Percentiles rank a stretch among this genome's conserved stretches.
Conservation (phyloP, 2,113 vertebrate genomes). For the Rhabdornis inornatus region DNA sequence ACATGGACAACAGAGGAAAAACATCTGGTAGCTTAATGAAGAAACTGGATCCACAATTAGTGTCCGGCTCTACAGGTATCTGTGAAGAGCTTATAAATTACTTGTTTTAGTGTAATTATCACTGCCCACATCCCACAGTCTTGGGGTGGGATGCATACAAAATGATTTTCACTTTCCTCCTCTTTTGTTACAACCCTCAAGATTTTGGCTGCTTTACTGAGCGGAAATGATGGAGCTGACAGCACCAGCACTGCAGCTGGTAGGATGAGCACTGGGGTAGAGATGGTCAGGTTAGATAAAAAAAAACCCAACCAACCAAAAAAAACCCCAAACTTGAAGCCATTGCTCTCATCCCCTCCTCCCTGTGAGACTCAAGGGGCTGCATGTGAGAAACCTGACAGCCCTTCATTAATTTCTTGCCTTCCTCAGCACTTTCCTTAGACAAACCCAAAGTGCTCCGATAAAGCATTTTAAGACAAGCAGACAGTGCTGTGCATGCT, state of each 20-base stretch:
- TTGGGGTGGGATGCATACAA: not conserved
- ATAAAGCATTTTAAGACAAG: not conserved
- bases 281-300: not conserved
- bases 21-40: not conserved
- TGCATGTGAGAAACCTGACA: not conserved
- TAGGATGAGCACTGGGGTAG: not conserved
- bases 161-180: not conserved
- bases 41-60: not conserved
- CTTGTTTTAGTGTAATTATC: not conserved
- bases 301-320: not conserved
- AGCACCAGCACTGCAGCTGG: not conserved
- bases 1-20: not conserved
- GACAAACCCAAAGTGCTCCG: not conserved
- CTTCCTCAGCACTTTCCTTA: constrained; percentile 26
- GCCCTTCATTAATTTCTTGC: constrained; percentile 10
- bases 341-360: not conserved
- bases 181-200: not conserved
- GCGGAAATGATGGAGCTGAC: not conserved
- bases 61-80: not conserved
- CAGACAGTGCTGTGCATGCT: not conserved
- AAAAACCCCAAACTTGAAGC: not conserved
- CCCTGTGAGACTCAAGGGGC: not conserved
- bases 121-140: not conserved
- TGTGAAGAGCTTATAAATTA: not conserved
- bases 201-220: not conserved